A percentile compares a stretch with the other conserved stretches of the same genome.
These are phyloP conservation scores for Gracilinanus agilis DNA, from an alignment of 2,113 vertebrate species.

Conservation along the genomic window DNA sequence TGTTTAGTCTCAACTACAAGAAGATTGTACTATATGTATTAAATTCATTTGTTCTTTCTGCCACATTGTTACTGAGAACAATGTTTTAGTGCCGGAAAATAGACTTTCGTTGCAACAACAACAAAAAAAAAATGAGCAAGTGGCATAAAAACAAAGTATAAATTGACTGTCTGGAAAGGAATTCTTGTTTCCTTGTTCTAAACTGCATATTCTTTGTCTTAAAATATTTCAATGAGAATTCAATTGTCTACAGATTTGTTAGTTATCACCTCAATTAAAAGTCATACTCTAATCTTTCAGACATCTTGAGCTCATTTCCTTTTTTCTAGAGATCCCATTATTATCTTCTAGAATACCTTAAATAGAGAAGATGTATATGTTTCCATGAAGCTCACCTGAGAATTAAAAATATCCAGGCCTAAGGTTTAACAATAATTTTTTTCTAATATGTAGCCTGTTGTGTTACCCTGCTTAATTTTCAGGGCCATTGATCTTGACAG, in stretches of 20 bases:
- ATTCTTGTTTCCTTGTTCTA: background rate
- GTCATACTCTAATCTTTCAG: background rate
- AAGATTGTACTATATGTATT: background rate
- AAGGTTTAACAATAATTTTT: background rate
- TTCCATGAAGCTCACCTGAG: background rate
- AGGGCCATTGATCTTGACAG: slow-evolving; percentile 41
- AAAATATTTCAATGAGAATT: background rate
- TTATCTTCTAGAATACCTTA: background rate
- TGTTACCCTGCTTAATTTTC: slow-evolving; percentile 48
- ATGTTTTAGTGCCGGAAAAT: background rate
- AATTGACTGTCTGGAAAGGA: background rate
- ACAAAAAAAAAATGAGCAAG: background rate
- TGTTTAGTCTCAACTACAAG: background rate
- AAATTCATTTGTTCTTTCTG: background rate
- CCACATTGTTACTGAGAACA: background rate
- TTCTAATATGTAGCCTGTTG: background rate
- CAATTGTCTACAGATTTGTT: background rate
- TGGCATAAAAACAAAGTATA: background rate
- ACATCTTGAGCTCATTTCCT: background rate
- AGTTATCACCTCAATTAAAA: background rate
- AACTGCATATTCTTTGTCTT: background rate
- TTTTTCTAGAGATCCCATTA: background rate
- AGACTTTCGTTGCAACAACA: background rate
- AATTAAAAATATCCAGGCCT: slow-evolving; percentile 42
- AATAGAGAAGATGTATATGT: background rate